Percentiles rank a stretch among this genome's conserved stretches.
These are phyloP conservation scores for Terebella lapidaria DNA, from an alignment of 2,888 invertebrate genomes.

Conservation along the genomic window DNA sequence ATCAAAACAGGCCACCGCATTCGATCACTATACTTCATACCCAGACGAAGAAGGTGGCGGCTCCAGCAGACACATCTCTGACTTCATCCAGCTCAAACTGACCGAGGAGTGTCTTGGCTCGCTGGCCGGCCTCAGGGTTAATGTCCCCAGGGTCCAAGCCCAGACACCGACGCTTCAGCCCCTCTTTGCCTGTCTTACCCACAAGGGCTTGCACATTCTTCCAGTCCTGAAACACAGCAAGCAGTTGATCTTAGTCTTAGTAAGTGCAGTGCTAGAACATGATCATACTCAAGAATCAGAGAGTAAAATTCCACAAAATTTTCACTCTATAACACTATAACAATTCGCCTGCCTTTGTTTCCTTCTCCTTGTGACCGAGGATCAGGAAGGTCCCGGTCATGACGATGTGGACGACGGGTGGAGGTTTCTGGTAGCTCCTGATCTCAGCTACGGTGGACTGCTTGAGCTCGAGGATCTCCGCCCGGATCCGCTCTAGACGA, in stretches of 20 bases:
- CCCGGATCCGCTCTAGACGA: constrained; percentile 30
- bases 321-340: no score
- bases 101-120: constrained; percentile 33
- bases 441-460: constrained; percentile 48
- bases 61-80: constrained; percentile 40
- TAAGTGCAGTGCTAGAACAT: no score
- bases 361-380: constrained; percentile 44
- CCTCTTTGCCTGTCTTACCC: constrained; percentile 44
- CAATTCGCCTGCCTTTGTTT: constrained; percentile 48
- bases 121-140: constrained; percentile 30
- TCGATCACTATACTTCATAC: constrained; percentile 29
- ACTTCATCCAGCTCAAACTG: constrained; percentile 38
- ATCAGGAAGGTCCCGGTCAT: constrained; percentile 44
- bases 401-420: constrained; percentile 36
- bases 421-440: constrained; percentile 39
- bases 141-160: constrained; percentile 35
- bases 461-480: constrained; percentile 36
- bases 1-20: background rate
- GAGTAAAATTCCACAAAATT: no score
- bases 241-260: no score
- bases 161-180: constrained; percentile 40
- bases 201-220: constrained; percentile 40
- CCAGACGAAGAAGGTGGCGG: constrained; percentile 48
- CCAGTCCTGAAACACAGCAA: constrained; percentile 28
- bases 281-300: no score